phyloP scores from a whole-genome alignment of 2,888 invertebrate species.

The Sarcophaga variegata region DNA sequence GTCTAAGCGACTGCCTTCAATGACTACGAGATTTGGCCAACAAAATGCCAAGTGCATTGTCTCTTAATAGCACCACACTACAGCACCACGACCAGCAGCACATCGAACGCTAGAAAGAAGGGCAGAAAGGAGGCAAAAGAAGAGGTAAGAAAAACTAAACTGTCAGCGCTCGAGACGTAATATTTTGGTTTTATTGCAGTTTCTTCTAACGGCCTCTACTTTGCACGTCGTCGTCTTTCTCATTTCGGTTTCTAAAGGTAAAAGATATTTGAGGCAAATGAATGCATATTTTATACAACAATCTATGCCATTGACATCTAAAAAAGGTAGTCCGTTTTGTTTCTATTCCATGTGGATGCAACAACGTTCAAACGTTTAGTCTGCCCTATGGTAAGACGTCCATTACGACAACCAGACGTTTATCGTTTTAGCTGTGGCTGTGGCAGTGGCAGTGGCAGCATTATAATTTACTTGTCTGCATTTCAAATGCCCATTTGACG shows the following conservation, averaged over 20 bases:
- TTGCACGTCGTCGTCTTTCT: not conserved
- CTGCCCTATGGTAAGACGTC: not conserved
- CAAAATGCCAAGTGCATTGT: slow-evolving; percentile 57
- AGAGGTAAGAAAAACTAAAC: slow-evolving; percentile 20
- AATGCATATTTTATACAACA: slow-evolving; percentile 63
- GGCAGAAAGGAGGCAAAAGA: slow-evolving; percentile 36
- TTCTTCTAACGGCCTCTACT: not conserved
- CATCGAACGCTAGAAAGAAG: too few species aligned
- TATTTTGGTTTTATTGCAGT: slow-evolving; percentile 26
- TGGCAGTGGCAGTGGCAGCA: slow-evolving; percentile 28
- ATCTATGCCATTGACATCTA: slow-evolving; percentile 68
- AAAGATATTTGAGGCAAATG: not conserved
- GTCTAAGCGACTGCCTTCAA: slow-evolving; percentile 41
- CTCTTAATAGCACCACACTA: slow-evolving; percentile 25
- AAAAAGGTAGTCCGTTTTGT: slow-evolving; percentile 14
- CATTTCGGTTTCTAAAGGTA: not conserved
- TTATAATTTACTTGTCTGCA: slow-evolving; percentile 63
- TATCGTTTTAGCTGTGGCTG: not conserved
- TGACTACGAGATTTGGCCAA: slow-evolving; percentile 25
- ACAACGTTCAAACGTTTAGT: not conserved
- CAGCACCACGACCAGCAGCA: slow-evolving; percentile 2
- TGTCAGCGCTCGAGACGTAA: slow-evolving; percentile 46
- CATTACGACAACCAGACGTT: not conserved
- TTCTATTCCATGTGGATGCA: not conserved
- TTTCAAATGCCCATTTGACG: slow-evolving; percentile 51